Evolutionary conservation across 1,140 invertebrate species (phyloP), one percentile per base, ranked within the genome.

Genomic region (Trichonephila inaurata): DNA sequence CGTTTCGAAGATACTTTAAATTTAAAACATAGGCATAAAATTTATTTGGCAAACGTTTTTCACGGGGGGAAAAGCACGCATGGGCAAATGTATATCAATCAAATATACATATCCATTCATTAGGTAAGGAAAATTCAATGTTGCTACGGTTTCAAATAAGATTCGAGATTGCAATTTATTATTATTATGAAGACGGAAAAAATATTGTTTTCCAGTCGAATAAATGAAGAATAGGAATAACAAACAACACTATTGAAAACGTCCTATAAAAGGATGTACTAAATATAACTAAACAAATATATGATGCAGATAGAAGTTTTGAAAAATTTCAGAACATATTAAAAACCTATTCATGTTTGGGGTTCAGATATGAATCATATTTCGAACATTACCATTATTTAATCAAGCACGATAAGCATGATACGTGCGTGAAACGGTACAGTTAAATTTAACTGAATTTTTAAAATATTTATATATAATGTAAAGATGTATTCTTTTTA

Each of bases 101-200:
- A 4, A 0, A 72, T 28, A 28, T 10, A 16, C 10, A 16, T 3
- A 7, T 33, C 24, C 14, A 28, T 72, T 33, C 28, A 33, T 72
- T 72, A 72, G 24, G 28, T 33, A 5, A 33, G 28, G 12, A 72
- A 72, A 72, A 72, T 72, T 28, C 69, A 72, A 72, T 72, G 24
- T 72, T 33, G 28, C 24, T 28, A 28, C 24, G 24, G 28, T 24
- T 28, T 14, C 69, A 16, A 72, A 24, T 33, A 28, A 10, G 24
- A 33, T 72, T 28, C 69, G 28, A 72, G 69, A 28, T 72, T 72
- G 24, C 69, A 72, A 72, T 72, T 72, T 72, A 72, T 72, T 72
- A 72, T 33, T 72, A 72, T 72, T 72, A 72, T 33, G 69, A 33
- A 14, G 24, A 33, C 10, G 24, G 12, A 64, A 64, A n/a, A 64